Evolutionary conservation across 2,888 invertebrate species (phyloP), one percentile per base, ranked within the genome.

Genomic region (Chaitophorus viminalis): DNA sequence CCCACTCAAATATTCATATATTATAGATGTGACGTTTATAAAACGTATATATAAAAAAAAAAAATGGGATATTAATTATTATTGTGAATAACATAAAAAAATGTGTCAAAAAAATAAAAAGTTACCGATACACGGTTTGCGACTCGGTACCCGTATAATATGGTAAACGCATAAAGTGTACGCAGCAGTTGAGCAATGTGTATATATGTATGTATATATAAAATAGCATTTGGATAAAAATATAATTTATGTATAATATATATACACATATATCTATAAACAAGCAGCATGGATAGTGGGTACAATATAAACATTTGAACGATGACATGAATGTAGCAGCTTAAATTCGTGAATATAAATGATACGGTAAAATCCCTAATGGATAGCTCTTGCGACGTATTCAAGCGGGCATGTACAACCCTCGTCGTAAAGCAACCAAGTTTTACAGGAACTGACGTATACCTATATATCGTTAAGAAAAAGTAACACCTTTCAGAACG

Each of bases 351-450:
- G 68, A 68, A 68, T 68, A 68, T 68, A 68, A 72, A 72, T 72
- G 33, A 72, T 33, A 72, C 72, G 36, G 31, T 33, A 31, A 60
- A 60, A 79, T 79, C 60, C 60, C 8, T 79, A 60, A 36, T 60
- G 60, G 25, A 18, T 17, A 8, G 60, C n/a, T 60, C n/a, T 3
- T 46, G 46, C 54, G 60, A 65, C 79, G 36, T 60, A 25, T 60
- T 60, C n/a, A n/a, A 79, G 54, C 36, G 33, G 25, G 68, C 9
- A 29, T 29, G 68, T 68, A 68, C 11, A 68, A 60, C 25, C 29
- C 29, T 68, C 68, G 68, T 68, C 25, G 29, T 68, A 11, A n/a
- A 68, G 9, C 65, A 21, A 54, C 21, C 54, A 25, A 25, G 21
- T 60, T 60, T 60, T 60, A 68, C n/a, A 1, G 29, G 29, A 29